Base-by-base conservation (phyloP, 2,888 invertebrate species). In the Limenitis camilla region DNA sequence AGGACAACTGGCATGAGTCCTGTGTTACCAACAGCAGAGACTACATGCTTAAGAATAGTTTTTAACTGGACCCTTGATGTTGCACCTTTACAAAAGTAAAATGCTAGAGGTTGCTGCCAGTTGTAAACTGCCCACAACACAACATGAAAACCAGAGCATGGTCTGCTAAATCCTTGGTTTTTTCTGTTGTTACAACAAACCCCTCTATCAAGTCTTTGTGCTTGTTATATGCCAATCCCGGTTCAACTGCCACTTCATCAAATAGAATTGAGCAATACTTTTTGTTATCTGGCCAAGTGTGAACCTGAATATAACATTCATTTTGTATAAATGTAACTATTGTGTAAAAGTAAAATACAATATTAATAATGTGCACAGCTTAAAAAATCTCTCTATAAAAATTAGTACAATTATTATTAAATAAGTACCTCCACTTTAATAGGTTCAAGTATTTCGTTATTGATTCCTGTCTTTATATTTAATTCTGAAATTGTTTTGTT, bases 231-330 rank as follows among this genome's bases (percentile, higher is more conserved):
- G 49, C 59, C 0, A 65, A 19, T 42, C 55, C 53, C 10, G 61
- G 56, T 28, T 55, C 53, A 0, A 65, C 29, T 4, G 61, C 40
- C 0, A 64, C 47, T 52, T 66, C 62, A 56, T 66, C 63, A 60
- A 64, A 66, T 1, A 64, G 46, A 11, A 63, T 32, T 32, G 32
- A 8, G 9, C 32, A 32, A 8, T 8, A 8, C 9, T 32, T 32
- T 32, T 32, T 32, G 6, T 32, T 6, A 8, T 32, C 4, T 8
- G 6, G 6, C 32, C 32, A 32, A 32, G 6, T 6, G 6, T 9
- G 6, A 9, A 32, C 32, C 32, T 32, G 2, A 8, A 32, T 8
- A 8, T 6, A 32, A 6, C 6, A 32, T 32, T 8, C 7, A 32
- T 32, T 32, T 8, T 32, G 32, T 32, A 32, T 8, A 32, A 32